Evolutionary conservation across 1,140 invertebrate species (phyloP).

Genomic region (Macrocentrus cingulum): DNA sequence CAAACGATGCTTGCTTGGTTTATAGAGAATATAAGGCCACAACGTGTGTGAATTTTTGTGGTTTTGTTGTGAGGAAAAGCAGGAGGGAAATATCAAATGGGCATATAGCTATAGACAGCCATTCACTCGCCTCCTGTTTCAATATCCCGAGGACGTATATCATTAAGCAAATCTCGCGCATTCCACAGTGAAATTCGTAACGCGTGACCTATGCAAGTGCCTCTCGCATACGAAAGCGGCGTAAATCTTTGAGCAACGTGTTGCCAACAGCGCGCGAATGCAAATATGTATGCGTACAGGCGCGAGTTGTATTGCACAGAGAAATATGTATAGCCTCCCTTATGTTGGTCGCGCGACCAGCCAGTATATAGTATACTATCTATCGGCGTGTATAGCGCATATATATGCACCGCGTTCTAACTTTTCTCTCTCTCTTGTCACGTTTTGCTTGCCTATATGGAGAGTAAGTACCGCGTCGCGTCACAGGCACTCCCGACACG

Average conservation of each 20-base stretch:
- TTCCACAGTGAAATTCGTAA: slow-evolving; percentile 28
- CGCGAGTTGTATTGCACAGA: too few species aligned
- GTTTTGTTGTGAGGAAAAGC: not conserved
- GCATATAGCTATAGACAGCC: not conserved
- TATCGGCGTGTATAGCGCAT: not conserved
- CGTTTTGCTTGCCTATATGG: slow-evolving; percentile 5
- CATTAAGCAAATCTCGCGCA: slow-evolving; percentile 25
- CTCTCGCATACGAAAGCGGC: slow-evolving; percentile 23
- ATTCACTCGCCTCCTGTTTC: slow-evolving; percentile 26
- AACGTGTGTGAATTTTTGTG: too few species aligned
- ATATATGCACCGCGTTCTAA: not conserved
- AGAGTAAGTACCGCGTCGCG: not conserved
- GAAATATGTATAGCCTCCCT: too few species aligned
- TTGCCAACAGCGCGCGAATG: slow-evolving; percentile 14
- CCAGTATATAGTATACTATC: too few species aligned
- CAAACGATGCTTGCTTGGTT: too few species aligned
- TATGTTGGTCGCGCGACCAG: too few species aligned
- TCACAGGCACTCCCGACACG: slow-evolving; percentile 53
- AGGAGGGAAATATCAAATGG: not conserved
- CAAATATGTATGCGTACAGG: slow-evolving; percentile 9
- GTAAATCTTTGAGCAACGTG: slow-evolving; percentile 29
- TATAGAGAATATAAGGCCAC: too few species aligned
- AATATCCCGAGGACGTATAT: slow-evolving; percentile 26
- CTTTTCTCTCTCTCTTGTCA: slow-evolving; percentile 20
- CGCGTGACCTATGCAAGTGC: slow-evolving; percentile 31